These are phyloP conservation scores for Staurois parvus DNA, from an alignment of 2,797 vertebrate genomes.

Conservation along the genomic window DNA sequence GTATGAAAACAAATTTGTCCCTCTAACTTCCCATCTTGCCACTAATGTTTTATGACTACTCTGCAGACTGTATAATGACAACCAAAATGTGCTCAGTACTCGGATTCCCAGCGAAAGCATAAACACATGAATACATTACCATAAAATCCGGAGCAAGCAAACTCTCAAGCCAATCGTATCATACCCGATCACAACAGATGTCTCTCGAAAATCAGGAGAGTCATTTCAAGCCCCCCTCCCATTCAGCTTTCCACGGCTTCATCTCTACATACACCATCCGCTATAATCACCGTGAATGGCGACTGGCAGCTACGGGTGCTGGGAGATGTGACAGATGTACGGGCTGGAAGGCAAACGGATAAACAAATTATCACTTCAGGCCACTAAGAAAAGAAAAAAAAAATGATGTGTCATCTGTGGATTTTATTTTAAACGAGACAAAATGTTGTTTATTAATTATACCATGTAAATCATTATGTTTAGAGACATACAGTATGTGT, in stretches of 20 bases:
- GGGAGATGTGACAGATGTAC: constrained; percentile 46
- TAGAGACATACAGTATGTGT: neutral
- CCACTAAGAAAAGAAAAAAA: neutral
- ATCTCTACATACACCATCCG: constrained; percentile 17
- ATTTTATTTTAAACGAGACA: constrained; percentile 17
- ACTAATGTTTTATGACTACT: constrained; percentile 33
- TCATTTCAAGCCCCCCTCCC: neutral
- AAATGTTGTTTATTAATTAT: constrained; percentile 40
- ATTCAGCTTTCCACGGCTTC: constrained; percentile 1
- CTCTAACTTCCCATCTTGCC: neutral
- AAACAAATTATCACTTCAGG: constrained; percentile 39
- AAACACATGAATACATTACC: constrained; percentile 42
- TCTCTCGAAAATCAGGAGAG: constrained; percentile 32
- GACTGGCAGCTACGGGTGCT: constrained; percentile 15
- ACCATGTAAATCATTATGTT: constrained; percentile 14
- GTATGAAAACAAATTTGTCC: constrained; percentile 5
- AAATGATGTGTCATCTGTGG: constrained; percentile 11
- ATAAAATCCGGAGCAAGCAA: constrained; percentile 33
- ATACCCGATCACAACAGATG: constrained; percentile 52
- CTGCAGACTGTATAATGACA: constrained; percentile 24
- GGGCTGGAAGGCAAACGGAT: constrained; percentile 13
- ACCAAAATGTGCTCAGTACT: neutral
- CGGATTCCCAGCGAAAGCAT: constrained; percentile 35
- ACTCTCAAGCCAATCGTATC: constrained; percentile 27
- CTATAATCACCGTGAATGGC: constrained; percentile 26